Conservation (phyloP, 2,888 invertebrate species). For the Neoaliturus tenellus region DNA sequence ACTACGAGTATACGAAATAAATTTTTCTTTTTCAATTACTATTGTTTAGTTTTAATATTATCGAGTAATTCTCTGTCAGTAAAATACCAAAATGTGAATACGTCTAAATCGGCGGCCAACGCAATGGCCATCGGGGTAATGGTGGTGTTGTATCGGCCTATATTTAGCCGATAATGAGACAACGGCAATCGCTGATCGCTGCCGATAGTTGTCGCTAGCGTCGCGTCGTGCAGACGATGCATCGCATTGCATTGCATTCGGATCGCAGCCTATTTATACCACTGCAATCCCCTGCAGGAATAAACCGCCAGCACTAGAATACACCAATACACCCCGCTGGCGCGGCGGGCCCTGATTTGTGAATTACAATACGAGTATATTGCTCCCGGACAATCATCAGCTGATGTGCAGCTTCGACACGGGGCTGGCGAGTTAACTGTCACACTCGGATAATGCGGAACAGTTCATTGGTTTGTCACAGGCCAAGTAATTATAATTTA, state of each 20-base stretch:
- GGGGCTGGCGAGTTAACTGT: too few species aligned
- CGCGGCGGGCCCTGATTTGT: not conserved
- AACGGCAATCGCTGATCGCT: not conserved
- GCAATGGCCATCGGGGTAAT: not conserved
- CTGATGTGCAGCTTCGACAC: too few species aligned
- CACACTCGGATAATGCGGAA: too few species aligned
- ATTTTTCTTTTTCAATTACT: too few species aligned
- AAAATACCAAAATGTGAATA: too few species aligned
- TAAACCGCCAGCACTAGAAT: not conserved
- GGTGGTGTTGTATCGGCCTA: not conserved
- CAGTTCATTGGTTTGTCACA: too few species aligned
- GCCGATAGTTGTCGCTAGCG: not conserved
- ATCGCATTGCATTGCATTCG: conserved; percentile 26
- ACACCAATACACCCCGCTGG: not conserved
- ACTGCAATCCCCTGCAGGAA: conserved; percentile 33
- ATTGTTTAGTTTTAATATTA: too few species aligned
- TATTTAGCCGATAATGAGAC: not conserved
- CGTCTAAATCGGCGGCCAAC: too few species aligned
- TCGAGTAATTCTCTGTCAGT: too few species aligned
- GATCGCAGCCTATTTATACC: conserved; percentile 25
- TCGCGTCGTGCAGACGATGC: not conserved
- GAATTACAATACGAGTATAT: not conserved
- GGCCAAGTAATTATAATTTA: too few species aligned
- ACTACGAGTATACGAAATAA: too few species aligned
- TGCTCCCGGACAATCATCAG: too few species aligned